Percentiles rank a stretch among this genome's conserved stretches.
Conservation (phyloP, 2,888 invertebrate genomes). For the Saturnia pavonia region DNA sequence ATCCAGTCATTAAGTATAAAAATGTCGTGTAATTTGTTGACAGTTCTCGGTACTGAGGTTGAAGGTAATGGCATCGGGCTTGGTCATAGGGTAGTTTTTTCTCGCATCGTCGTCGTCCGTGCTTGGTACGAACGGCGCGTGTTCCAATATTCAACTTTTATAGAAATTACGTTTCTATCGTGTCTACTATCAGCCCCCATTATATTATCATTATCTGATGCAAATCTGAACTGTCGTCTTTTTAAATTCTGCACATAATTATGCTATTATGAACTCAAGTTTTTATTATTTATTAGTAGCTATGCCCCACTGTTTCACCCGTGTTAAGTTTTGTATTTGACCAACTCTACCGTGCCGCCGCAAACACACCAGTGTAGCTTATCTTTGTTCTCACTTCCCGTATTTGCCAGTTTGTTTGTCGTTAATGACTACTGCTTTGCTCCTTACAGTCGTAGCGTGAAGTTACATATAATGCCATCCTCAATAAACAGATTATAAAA, state of each 20-base stretch:
- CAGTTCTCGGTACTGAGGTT: constrained; percentile 38
- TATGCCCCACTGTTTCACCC: too few species aligned
- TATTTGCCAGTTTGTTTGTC: too few species aligned
- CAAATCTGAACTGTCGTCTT: constrained; percentile 61
- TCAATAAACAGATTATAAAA: too few species aligned
- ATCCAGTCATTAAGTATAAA: constrained; percentile 51
- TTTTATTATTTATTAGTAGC: constrained; percentile 20
- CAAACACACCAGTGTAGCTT: too few species aligned
- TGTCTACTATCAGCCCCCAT: constrained; percentile 74
- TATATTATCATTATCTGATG: constrained; percentile 78
- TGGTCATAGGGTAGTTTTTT: constrained; percentile 74
- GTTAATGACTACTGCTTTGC: too few species aligned
- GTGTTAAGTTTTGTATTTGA: too few species aligned
- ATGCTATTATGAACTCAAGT: constrained; percentile 30
- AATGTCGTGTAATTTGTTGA: constrained; percentile 51
- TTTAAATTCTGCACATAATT: constrained; percentile 35
- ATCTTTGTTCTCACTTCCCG: too few species aligned
- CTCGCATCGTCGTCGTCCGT: constrained; percentile 55
- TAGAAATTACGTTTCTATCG: constrained; percentile 80
- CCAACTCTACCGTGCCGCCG: too few species aligned
- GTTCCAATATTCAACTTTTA: constrained; percentile 71
- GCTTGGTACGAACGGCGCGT: constrained; percentile 69
- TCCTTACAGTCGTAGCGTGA: too few species aligned
- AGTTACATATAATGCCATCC: too few species aligned
- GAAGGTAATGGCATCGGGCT: constrained; percentile 57